These are phyloP conservation scores for Eufriesea mexicana DNA, from an alignment of 1,140 invertebrate species.

Conservation along the genomic window DNA sequence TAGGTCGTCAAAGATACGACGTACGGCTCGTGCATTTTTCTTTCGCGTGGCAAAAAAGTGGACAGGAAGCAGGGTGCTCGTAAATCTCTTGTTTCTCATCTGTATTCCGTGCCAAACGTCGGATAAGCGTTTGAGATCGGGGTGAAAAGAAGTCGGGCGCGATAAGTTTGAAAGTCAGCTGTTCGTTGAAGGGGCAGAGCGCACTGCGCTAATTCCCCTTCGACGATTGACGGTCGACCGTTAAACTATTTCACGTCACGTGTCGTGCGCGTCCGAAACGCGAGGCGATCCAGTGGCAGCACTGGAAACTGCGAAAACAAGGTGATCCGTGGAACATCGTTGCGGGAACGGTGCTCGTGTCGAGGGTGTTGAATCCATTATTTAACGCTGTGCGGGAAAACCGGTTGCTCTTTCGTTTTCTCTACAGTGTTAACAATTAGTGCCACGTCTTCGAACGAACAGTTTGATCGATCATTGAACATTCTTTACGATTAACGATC, in stretches of 20 bases:
- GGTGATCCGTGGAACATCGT: neutral
- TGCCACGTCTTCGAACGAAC: slow-evolving; percentile 26
- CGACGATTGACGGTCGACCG: neutral
- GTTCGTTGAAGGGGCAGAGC: neutral
- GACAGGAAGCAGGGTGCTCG: neutral
- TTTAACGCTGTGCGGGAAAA: neutral
- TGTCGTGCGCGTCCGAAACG: neutral
- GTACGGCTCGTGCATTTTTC: neutral
- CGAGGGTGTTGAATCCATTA: neutral
- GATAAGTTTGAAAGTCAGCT: slow-evolving; percentile 21
- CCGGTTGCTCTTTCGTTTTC: neutral
- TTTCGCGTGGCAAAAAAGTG: neutral
- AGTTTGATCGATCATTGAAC: slow-evolving; percentile 37
- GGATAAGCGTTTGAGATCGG: neutral
- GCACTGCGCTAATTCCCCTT: neutral
- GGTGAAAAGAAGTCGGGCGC: neutral
- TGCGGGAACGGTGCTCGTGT: neutral
- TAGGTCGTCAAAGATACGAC: slow-evolving; percentile 4
- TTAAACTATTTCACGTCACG: neutral
- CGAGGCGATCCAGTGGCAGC: neutral
- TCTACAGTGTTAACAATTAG: slow-evolving; percentile 10
- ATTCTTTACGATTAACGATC: slow-evolving; percentile 41
- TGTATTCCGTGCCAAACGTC: neutral
- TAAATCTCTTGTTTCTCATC: slow-evolving; percentile 28
- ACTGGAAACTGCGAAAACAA: neutral